Evolutionary conservation across 2,113 vertebrate species (phyloP).

Genomic region (Pelecanus crispus): DNA sequence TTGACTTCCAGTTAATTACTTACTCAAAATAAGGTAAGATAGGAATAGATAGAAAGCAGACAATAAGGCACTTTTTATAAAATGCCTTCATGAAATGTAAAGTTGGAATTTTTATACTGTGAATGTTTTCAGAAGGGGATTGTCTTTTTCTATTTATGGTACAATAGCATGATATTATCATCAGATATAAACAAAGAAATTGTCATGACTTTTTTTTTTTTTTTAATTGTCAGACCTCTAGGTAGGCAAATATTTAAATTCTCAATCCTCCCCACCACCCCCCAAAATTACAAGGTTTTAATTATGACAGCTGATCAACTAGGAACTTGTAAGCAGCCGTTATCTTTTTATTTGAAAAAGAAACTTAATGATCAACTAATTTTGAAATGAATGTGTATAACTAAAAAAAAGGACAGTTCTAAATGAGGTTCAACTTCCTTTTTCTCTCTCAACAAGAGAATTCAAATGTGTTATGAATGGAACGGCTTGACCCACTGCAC

Average conservation of each 20-base stretch:
- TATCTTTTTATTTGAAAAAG: background rate
- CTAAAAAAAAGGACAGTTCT: background rate
- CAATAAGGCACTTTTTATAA: background rate
- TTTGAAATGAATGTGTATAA: background rate
- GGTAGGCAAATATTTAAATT: background rate
- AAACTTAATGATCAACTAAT: background rate
- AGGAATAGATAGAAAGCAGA: background rate
- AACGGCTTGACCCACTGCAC: background rate
- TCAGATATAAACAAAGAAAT: background rate
- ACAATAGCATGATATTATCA: background rate
- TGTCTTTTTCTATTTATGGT: background rate
- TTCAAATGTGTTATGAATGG: background rate
- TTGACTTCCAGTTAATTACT: background rate
- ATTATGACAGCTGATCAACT: background rate
- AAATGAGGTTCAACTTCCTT: background rate
- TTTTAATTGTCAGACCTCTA: background rate
- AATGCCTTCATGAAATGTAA: background rate
- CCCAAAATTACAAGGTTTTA: background rate
- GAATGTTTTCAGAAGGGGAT: background rate
- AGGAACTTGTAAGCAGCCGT: background rate
- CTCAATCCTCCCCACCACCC: accelerated
- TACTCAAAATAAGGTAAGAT: background rate
- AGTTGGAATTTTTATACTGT: background rate
- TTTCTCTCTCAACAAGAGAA: background rate
- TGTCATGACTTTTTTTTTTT: background rate